Evolutionary conservation across 37 sponge, comb jelly and placozoan species (phyloP).

Genomic region (Cladorhizidae sp.): DNA sequence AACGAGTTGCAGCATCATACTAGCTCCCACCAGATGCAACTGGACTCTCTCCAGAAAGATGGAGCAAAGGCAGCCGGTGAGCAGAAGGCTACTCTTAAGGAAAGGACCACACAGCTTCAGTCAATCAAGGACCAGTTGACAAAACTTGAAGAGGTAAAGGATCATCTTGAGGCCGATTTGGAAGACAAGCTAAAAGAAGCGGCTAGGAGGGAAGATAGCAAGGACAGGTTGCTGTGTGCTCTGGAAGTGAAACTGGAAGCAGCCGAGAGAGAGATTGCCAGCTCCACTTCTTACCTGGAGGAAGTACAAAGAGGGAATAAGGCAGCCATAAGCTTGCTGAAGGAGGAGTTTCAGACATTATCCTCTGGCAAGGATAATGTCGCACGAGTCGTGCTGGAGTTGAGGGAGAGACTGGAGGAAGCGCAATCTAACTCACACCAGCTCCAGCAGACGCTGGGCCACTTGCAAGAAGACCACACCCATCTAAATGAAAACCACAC

Average conservation of each 20-base stretch:
- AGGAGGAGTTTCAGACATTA: slow-evolving; percentile 38
- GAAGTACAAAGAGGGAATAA: slow-evolving; percentile 7
- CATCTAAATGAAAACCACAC: slow-evolving; percentile 4
- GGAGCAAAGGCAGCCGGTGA: background rate
- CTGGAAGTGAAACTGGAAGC: slow-evolving; percentile 5
- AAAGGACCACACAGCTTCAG: background rate
- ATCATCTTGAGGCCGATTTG: background rate
- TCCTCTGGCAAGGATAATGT: slow-evolving; percentile 33
- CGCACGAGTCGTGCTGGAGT: slow-evolving; percentile 3
- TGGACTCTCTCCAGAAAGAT: background rate
- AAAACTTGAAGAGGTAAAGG: slow-evolving; percentile 5
- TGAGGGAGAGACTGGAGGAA: slow-evolving; percentile 26
- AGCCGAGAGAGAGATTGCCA: slow-evolving; percentile 9
- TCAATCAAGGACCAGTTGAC: background rate
- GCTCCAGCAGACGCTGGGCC: background rate
- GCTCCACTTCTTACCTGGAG: background rate
- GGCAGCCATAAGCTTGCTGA: slow-evolving; percentile 1
- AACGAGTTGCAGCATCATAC: background rate
- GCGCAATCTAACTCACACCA: slow-evolving; percentile 13
- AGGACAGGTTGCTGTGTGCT: background rate
- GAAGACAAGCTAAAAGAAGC: background rate
- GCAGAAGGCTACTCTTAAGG: background rate
- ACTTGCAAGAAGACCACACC: slow-evolving; percentile 12
- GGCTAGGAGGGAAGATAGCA: slow-evolving; percentile 1
- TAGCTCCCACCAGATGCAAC: background rate